Conservation (phyloP, 2,113 vertebrate species). For the Ploceus nigricollis region DNA sequence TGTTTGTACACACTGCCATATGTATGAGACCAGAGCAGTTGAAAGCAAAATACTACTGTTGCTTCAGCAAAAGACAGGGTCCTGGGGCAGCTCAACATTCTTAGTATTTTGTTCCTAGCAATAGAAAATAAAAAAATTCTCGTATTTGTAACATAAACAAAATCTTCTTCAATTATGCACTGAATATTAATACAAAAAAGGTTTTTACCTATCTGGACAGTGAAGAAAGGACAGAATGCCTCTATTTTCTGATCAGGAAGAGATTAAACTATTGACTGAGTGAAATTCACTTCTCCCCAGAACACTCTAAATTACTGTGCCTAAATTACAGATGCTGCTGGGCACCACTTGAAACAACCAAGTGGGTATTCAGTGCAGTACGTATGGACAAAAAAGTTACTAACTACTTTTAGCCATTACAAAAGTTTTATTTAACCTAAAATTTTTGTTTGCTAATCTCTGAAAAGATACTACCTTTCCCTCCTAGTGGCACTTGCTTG, state of each 20-base stretch:
- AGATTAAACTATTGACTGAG: background rate
- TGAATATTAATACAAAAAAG: background rate
- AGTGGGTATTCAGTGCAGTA: background rate
- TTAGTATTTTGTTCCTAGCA: background rate
- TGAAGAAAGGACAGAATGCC: background rate
- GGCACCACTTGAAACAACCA: background rate
- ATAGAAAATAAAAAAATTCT: background rate
- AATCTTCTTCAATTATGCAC: background rate
- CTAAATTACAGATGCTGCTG: background rate
- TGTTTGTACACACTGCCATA: background rate
- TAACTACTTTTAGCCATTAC: background rate
- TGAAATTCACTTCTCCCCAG: background rate
- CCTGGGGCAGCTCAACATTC: background rate
- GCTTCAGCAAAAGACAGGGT: background rate
- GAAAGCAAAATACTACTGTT: background rate
- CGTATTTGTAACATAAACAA: background rate
- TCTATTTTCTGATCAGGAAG: background rate
- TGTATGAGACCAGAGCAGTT: background rate
- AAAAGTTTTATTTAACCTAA: background rate
- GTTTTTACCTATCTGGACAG: background rate
- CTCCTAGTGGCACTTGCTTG: background rate
- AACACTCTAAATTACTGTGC: background rate
- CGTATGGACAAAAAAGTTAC: accelerated
- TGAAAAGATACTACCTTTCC: background rate
- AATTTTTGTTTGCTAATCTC: background rate